Base-by-base conservation (phyloP, 2,797 vertebrate species). In the Arctocebus calabarensis region DNA sequence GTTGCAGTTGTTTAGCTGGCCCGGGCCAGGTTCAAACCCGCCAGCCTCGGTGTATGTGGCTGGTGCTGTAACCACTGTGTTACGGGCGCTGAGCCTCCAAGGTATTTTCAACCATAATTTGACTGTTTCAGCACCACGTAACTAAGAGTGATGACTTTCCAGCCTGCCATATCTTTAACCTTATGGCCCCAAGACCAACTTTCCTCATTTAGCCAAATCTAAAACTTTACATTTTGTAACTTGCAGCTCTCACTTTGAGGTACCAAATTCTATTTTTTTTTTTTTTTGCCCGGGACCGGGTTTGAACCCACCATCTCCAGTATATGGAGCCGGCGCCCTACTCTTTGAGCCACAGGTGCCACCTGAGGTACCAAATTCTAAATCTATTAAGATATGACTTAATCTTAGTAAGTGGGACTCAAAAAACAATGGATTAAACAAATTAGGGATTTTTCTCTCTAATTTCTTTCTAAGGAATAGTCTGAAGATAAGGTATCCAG, bases 171-270 rank as follows among this genome's bases (percentile, higher is more conserved):
- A 32, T 59, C 45, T 82, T 82, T 88, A 34, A 27, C 22, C 52
- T 75, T 66, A 57, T 9, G 37, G 45, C 17, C 34, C 57, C 6
- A 83, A 74, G 57, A 34, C 45, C 57, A 66, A 37, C 5, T 10
- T 29, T 74, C 45, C 43, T 16, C 22, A 62, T 62, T 73, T 22
- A 83, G 68, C 59, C 68, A 75, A 29, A 34, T 66, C 12, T 34
- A 83, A 83, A 88, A 83, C 29, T 74, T 82, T 75, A 73, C 34
- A 88, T 66, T 83, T 61, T 93, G 23, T 75, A 75, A 74, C 37
- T n/a, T 88, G 32, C 59, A 88, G 66, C 27, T 81, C 29, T 27
- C 32, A 68, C 55, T 55, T 45, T 22, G 66, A 64, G 75, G 29
- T 55, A 68, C n/a, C n/a, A n/a, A n/a, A n/a, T n/a, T n/a, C n/a